Evolutionary conservation across 2,113 vertebrate species (phyloP).

Genomic region (Choloepus hoffmanni): DNA sequence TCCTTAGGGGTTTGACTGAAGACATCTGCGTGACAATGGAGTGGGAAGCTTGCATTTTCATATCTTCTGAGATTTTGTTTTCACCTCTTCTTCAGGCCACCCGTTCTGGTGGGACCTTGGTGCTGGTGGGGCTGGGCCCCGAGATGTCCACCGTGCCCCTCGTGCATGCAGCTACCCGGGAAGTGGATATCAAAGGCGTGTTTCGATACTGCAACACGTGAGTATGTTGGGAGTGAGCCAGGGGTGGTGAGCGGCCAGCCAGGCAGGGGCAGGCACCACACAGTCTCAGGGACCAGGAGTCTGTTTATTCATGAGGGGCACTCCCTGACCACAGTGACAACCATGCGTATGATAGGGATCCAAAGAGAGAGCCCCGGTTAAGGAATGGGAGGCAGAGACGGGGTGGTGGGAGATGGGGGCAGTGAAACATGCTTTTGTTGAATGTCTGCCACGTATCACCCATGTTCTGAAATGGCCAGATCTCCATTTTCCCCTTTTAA

Average conservation of each 20-base stretch:
- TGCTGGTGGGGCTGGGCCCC: slow-evolving; percentile 93
- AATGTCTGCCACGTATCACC: neutral
- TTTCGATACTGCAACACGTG: slow-evolving; percentile 99
- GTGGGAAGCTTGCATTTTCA: neutral
- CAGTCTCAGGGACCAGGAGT: neutral
- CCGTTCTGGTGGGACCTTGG: slow-evolving; percentile 93
- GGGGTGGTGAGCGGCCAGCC: neutral
- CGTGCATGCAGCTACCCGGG: slow-evolving; percentile 89
- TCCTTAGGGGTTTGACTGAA: neutral
- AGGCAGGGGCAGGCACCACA: neutral
- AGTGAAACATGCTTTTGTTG: neutral
- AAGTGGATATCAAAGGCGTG: slow-evolving; percentile 96
- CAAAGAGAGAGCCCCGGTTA: neutral
- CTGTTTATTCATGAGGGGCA: slow-evolving; percentile 46
- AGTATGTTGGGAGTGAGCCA: slow-evolving; percentile 75
- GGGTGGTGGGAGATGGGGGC: neutral
- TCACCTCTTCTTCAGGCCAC: slow-evolving; percentile 89
- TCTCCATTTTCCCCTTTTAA: neutral
- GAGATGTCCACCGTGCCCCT: slow-evolving; percentile 92
- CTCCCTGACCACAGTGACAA: neutral
- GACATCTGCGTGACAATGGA: neutral
- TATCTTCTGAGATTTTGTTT: neutral
- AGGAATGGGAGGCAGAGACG: neutral
- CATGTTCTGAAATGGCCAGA: neutral
- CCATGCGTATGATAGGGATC: neutral